Base-by-base conservation (phyloP, 2,888 invertebrate species). In the Amphipyra tragopoginis region DNA sequence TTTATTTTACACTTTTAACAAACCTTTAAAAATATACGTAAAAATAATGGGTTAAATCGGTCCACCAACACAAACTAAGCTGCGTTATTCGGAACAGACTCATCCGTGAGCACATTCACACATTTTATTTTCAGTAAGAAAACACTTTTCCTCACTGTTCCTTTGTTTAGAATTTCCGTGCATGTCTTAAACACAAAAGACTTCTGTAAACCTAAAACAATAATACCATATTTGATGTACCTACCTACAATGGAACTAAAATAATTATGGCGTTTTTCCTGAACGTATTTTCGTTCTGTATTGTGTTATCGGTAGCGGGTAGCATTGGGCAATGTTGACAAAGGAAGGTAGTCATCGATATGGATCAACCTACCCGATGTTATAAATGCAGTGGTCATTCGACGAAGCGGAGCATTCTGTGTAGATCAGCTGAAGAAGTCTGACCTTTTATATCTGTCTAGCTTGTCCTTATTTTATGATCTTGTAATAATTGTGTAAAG, bases 151-250 rank as follows among this genome's bases (percentile, higher is more conserved):
- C 8, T 38, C 40, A 42, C 5, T 34, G 11, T 34, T 43, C 4
- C 40, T 61, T 65, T 57, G 47, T 54, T 38, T 51, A 51, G 8
- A 38, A 38, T 62, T 42, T 45, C 26, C 34, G 43, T 40, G 6
- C 10, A 15, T 43, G 50, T 59, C 49, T 44, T 43, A 11, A 45
- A 64, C 26, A 57, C 40, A 42, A 42, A 51, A 57, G 47, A 14
- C 14, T 34, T 42, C n/a, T 9, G 34, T 8, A n/a, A 43, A 53
- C 56, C 11, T 58, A 33, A 44, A 52, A 58, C 43, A 48, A 38
- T 33, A 48, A 38, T 33, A 47, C 21, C 34, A 1, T 45, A 11
- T 39, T 47, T 53, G 34, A 33, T 44, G 43, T 39, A 44, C n/a
- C n/a, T n/a, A n/a, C n/a, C n/a, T n/a, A n/a, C 42, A 44, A 36